phyloP scores from a whole-genome alignment of 1,140 invertebrate species.

The Proctacanthus coquilletti region DNA sequence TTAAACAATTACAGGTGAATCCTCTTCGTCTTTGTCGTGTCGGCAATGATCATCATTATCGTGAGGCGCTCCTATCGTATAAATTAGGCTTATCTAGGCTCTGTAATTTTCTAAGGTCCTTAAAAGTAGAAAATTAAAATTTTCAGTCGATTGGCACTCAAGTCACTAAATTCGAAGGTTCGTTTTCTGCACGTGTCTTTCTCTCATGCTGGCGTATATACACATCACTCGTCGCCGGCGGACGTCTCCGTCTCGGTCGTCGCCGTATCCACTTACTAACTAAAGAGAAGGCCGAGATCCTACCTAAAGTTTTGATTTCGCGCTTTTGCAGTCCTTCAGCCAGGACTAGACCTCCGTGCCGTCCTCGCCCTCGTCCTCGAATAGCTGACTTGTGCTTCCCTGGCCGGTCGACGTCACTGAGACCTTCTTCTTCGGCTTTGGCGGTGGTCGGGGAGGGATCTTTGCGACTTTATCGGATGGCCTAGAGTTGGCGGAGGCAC shows the following conservation, averaged over 20 bases:
- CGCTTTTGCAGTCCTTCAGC: not conserved
- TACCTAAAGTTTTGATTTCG: no score
- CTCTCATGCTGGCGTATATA: not conserved
- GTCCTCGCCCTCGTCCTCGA: slow-evolving; percentile 73
- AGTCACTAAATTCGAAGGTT: slow-evolving; percentile 9
- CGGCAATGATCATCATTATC: no score
- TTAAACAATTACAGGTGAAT: no score
- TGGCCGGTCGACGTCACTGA: slow-evolving; percentile 32
- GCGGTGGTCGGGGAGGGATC: slow-evolving; percentile 62
- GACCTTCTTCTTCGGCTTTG: slow-evolving; percentile 62
- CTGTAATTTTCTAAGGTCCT: no score
- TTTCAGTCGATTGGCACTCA: slow-evolving; percentile 30
- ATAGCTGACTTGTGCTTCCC: slow-evolving; percentile 43
- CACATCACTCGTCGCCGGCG: no score
- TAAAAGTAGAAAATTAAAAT: no score
- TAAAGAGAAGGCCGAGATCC: no score
- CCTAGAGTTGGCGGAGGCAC: slow-evolving; percentile 7
- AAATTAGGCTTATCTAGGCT: no score
- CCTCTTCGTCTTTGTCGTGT: no score
- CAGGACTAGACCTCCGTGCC: slow-evolving; percentile 59
- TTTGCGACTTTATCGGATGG: slow-evolving; percentile 34
- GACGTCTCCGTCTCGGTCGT: no score
- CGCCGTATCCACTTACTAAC: no score
- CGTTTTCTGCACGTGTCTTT: not conserved
- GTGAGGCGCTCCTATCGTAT: no score